These are phyloP conservation scores for Dicentrarchus labrax DNA, from an alignment of 2,113 vertebrate genomes.

Conservation along the genomic window DNA sequence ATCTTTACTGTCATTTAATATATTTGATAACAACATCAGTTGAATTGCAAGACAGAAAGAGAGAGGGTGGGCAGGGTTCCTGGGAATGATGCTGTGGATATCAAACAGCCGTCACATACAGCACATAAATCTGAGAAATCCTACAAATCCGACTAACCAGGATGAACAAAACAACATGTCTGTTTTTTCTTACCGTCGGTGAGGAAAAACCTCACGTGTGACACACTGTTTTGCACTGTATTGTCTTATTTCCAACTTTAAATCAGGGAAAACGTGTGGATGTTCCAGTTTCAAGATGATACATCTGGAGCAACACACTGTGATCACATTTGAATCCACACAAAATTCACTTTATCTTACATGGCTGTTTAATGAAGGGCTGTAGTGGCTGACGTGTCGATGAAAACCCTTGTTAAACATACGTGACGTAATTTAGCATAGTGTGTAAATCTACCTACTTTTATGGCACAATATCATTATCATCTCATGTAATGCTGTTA, in stretches of 20 bases:
- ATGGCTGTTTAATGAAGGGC: constrained; percentile 7
- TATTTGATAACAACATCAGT: constrained; percentile 78
- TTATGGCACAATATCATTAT: constrained; percentile 71
- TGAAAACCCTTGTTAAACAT: constrained; percentile 29
- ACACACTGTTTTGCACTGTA: background rate
- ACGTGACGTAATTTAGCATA: constrained; percentile 3
- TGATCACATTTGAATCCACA: background rate
- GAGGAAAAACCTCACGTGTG: constrained; percentile 15
- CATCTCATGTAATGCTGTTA: constrained; percentile 24
- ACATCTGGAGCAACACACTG: constrained; percentile 39
- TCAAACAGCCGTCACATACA: constrained; percentile 55
- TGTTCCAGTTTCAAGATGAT: constrained; percentile 24
- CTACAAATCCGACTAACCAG: constrained; percentile 25
- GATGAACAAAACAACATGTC: constrained; percentile 2
- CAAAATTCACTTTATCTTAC: constrained; percentile 3
- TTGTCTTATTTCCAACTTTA: background rate
- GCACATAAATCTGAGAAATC: constrained; percentile 51
- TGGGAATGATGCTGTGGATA: constrained; percentile 38
- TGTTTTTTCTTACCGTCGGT: background rate
- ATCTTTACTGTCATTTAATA: constrained; percentile 79
- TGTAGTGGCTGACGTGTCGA: constrained; percentile 17
- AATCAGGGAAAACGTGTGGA: background rate
- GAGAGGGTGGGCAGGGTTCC: constrained; percentile 59
- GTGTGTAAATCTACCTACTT: constrained; percentile 47
- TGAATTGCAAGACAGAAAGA: constrained; percentile 71